phyloP scores from a whole-genome alignment of 2,888 invertebrate species.

The Aleiodes alternator region DNA sequence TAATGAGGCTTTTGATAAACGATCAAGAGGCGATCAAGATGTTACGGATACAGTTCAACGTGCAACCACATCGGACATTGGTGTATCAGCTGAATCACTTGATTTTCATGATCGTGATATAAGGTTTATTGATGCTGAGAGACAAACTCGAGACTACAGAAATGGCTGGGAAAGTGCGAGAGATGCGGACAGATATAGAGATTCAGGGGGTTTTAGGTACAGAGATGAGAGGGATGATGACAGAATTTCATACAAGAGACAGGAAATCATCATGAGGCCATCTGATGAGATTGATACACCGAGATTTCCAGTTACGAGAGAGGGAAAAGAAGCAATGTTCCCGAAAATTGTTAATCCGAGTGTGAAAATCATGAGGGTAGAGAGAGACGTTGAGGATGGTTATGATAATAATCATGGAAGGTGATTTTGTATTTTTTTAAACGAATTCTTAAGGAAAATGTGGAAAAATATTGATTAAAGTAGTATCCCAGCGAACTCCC shows the following conservation, averaged over 20 bases:
- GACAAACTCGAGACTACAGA: conserved; percentile 65
- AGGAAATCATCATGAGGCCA: conserved; percentile 70
- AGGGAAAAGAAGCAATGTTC: conserved; percentile 62
- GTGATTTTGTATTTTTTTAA: conserved; percentile 31
- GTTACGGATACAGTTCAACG: conserved; percentile 46
- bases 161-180: conserved; percentile 61
- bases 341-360: conserved; percentile 70
- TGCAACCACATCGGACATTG: conserved; percentile 46
- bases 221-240: conserved; percentile 56
- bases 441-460: background rate
- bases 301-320: conserved; percentile 66
- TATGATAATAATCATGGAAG: conserved; percentile 56
- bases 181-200: conserved; percentile 55
- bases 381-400: conserved; percentile 68
- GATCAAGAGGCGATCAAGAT: conserved; percentile 37
- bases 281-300: conserved; percentile 71
- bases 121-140: conserved; percentile 58
- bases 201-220: conserved; percentile 30
- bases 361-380: conserved; percentile 72
- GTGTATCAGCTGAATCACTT: conserved; percentile 24
- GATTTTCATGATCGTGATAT: conserved; percentile 49
- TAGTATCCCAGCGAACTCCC: too few species aligned
- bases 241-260: conserved; percentile 60
- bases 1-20: conserved; percentile 62
- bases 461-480: background rate